A percentile compares a stretch with the other conserved stretches of the same genome.
Conservation (phyloP, 2,113 vertebrate species). For the Albula goreensis region DNA sequence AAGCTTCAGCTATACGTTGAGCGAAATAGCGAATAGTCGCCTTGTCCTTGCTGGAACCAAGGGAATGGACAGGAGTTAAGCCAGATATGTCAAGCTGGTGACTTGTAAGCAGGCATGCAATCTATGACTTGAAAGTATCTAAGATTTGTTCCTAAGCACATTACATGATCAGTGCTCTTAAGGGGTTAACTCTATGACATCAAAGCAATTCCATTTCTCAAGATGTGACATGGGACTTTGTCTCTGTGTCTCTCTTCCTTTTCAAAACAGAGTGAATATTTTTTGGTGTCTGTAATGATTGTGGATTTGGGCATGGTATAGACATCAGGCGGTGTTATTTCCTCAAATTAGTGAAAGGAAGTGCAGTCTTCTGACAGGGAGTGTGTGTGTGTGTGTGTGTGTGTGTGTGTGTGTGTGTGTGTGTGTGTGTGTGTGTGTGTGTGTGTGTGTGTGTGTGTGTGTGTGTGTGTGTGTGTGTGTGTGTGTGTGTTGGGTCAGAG, state of each 20-base stretch:
- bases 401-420: too few species aligned
- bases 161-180: background rate
- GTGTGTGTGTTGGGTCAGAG: background rate
- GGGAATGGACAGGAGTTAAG: background rate
- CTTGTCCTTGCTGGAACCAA: conserved; percentile 2
- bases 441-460: background rate
- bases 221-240: background rate
- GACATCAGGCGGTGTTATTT: background rate
- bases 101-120: background rate
- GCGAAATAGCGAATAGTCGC: background rate
- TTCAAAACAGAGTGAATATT: background rate
- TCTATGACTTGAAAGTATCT: background rate
- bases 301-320: background rate
- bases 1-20: conserved; percentile 4
- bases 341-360: conserved; percentile 17
- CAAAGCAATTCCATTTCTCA: background rate
- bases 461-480: too few species aligned
- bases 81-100: background rate
- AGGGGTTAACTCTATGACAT: background rate
- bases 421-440: too few species aligned
- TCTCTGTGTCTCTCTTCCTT: background rate
- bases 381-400: background rate
- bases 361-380: background rate
- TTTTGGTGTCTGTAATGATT: background rate
- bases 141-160: background rate